Conservation (phyloP, 2,113 vertebrate species). For the Notarius lentiginosus region DNA sequence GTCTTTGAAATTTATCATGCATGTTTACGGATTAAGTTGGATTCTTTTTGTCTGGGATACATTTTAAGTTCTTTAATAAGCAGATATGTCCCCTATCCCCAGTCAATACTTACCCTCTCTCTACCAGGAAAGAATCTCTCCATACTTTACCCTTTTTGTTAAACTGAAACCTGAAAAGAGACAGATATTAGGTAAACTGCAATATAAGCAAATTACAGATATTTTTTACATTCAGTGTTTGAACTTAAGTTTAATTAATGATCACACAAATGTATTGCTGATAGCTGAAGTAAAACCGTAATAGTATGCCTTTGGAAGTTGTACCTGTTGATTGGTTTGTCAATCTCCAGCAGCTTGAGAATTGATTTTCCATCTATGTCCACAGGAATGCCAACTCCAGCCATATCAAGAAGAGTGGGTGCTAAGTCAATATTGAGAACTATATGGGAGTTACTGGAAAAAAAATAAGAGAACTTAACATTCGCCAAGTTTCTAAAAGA, state of each 20-base stretch:
- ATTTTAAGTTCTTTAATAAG: too few relatives aligned
- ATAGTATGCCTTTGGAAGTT: conserved; percentile 3
- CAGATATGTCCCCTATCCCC: background rate
- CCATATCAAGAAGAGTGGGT: conserved; percentile 95
- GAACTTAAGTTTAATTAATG: too few relatives aligned
- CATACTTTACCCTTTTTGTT: conserved; percentile 89
- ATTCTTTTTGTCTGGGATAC: too few relatives aligned
- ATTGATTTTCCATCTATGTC: conserved; percentile 97
- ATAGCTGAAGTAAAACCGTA: too few relatives aligned
- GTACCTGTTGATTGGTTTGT: conserved; percentile 84
- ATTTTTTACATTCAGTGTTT: too few relatives aligned
- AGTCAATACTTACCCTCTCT: conserved; percentile 82
- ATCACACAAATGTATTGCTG: too few relatives aligned
- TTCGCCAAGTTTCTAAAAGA: too few relatives aligned
- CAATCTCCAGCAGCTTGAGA: conserved; percentile 84
- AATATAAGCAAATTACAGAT: too few relatives aligned
- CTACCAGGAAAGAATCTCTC: conserved; percentile 95
- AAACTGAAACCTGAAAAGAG: conserved; percentile 81
- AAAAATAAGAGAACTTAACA: background rate
- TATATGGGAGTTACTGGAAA: conserved; percentile 86
- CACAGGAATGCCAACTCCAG: conserved; percentile 85
- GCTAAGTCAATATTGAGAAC: conserved; percentile 95
- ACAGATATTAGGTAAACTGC: too few relatives aligned
- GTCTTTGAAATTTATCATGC: too few relatives aligned
- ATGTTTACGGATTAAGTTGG: too few relatives aligned